Evolutionary conservation across 2,888 invertebrate genomes (phyloP), one percentile per base, ranked within the genome.

Genomic region (Nasonia oneida): DNA sequence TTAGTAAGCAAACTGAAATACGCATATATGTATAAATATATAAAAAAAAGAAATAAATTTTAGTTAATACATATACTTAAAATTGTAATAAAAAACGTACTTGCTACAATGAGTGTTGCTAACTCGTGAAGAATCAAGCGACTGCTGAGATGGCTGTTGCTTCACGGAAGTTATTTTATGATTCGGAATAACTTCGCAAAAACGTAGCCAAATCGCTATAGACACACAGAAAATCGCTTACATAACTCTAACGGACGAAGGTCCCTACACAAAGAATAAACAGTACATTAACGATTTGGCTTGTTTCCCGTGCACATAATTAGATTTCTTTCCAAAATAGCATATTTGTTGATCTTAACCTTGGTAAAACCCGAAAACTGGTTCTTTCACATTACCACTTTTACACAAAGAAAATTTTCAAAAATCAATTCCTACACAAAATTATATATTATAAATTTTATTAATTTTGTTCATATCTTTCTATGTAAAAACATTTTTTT

Each of bases 221-320:
- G 50, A 33, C 61, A 47, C 29, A 15, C 50, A 61, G 57, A 70
- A 67, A 78, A 87, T 87, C 87, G 78, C 80, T 89, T 88, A 84
- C 84, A 83, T 87, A 89, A 88, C 84, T 87, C 88, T 89, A 89
- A 88, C 88, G 86, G 83, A 84, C 87, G 89, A 90, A 90, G 88
- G 89, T 90, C 86, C 83, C 87, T 89, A 88, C 88, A 88, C 86
- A 90, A 90, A 88, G 89, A 89, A 84, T 88, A 88, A 87, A 87
- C 87, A 88, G 89, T 89, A 88, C 90, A 89, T 89, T 89, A 91
- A 88, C 88, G 90, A 90, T 90, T 92, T 93, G 92, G 92, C 91
- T 89, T 89, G 84, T 89, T 89, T 92, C 91, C 92, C 92, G 88
- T 89, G 87, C 90, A 91, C 90, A 90, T 91, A 92, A 90, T 93